Evolutionary conservation across 2,797 vertebrate genomes (phyloP), one percentile per base, ranked within the genome.

Genomic region (Philypnodon macrostomus): DNA sequence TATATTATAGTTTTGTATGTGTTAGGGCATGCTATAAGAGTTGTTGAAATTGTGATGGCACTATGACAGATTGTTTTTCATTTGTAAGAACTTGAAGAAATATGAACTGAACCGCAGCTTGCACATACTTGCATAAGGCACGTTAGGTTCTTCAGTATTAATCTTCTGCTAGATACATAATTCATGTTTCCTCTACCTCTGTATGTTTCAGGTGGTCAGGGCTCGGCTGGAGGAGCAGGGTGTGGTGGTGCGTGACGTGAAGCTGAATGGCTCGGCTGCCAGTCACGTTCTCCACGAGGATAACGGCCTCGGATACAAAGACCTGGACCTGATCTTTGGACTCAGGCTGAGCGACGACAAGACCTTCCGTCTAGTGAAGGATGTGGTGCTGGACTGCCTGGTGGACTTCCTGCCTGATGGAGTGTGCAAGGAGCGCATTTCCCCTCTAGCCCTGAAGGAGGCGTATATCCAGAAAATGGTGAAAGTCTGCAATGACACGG

Each of bases 391-490:
- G 83, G 93, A 93, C 69, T 94, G 94, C 77, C 91, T 98, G 46
- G 86, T 97, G 45, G 94, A 96, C 78, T 97, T 97, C 84, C 84
- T 98, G 33, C 95, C 95, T 0, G 85, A 83, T 0, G 94, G 94
- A 0, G 94, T 97, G 61, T 95, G 89, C 85, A 89, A 91, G 50
- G 90, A 94, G 55, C 93, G 95, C 58, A 95, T 98, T 71, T 93
- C 93, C 0, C 87, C 93, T 1, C 58, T 95, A 33, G 93, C 95
- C 2, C 86, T 98, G 65, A 96, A 94, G 71, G 95, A 98, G 70
- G 95, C 91, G 0, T 98, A 98, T 0, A 92, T 98, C 62, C 95
- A 97, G 85, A 98, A 98, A 85, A 85, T 98, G 58, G 95, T 98
- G 53, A 98, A 98, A 73, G 95, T 98, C 15, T 94, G 93, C 83